These are phyloP conservation scores for Temnothorax unifasciatus DNA, from an alignment of 2,888 invertebrate genomes.

Conservation along the genomic window DNA sequence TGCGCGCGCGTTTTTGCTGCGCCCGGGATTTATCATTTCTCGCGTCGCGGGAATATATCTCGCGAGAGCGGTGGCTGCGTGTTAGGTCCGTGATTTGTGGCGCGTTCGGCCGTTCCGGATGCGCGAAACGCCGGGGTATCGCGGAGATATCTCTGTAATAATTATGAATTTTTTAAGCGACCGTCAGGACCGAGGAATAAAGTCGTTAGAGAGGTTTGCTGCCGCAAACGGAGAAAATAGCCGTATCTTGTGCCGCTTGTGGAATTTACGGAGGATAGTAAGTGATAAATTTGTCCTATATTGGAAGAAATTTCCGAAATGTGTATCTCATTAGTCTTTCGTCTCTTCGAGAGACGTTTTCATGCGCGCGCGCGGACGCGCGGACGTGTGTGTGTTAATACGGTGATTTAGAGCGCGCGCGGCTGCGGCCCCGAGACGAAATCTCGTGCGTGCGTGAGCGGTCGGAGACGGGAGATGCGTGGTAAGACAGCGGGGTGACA, in stretches of 20 bases:
- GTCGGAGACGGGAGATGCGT: constrained; percentile 62
- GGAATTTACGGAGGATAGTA: constrained; percentile 13
- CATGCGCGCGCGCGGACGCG: constrained; percentile 72
- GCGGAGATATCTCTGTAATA: constrained; percentile 42
- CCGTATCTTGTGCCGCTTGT: not conserved
- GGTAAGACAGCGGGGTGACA: constrained; percentile 77
- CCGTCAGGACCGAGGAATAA: not conserved
- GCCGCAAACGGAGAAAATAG: constrained; percentile 12
- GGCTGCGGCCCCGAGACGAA: constrained; percentile 61
- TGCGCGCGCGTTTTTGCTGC: constrained; percentile 48
- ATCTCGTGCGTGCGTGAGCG: constrained; percentile 66
- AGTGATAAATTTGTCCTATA: constrained; percentile 25
- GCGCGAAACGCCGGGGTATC: constrained; percentile 35
- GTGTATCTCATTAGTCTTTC: constrained; percentile 36
- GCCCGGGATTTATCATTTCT: constrained; percentile 55
- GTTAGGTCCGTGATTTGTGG: constrained; percentile 49
- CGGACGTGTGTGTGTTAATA: constrained; percentile 78
- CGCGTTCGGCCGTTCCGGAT: constrained; percentile 17
- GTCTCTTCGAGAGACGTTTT: constrained; percentile 69
- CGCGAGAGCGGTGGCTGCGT: constrained; percentile 37
- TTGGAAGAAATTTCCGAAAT: constrained; percentile 13
- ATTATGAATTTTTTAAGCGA: constrained; percentile 51
- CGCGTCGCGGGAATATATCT: constrained; percentile 54
- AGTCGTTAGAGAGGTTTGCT: constrained; percentile 7
- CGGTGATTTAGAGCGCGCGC: constrained; percentile 78